phyloP scores from a whole-genome alignment of 2,888 invertebrate genomes.

The Caenorhabditis sp. region DNA sequence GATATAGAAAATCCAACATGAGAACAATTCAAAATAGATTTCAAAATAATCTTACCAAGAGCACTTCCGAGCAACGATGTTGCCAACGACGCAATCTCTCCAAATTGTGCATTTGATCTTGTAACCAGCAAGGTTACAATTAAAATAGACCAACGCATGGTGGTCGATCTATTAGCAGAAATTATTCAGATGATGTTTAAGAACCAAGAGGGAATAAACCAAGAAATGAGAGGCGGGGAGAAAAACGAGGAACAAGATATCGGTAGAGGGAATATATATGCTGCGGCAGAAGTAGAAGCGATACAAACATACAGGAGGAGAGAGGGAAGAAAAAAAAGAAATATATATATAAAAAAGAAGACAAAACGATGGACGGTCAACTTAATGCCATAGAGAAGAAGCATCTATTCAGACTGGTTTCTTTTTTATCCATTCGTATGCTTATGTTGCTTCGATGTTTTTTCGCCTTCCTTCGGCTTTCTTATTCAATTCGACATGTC shows the following conservation, averaged over 20 bases:
- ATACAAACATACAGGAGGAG: not conserved
- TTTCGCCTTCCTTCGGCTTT: not conserved
- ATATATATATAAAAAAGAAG: not conserved
- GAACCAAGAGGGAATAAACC: slow-evolving; percentile 3
- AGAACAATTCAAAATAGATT: not conserved
- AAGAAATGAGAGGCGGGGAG: not conserved
- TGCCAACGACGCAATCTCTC: slow-evolving; percentile 65
- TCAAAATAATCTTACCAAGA: slow-evolving; percentile 21
- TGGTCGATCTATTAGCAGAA: slow-evolving; percentile 2
- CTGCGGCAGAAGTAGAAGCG: not conserved
- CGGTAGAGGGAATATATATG: slow-evolving; percentile 19
- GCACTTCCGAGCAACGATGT: slow-evolving; percentile 51
- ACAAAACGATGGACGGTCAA: slow-evolving; percentile 19
- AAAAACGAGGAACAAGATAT: slow-evolving; percentile 33
- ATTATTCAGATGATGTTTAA: not conserved
- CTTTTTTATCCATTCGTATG: not conserved
- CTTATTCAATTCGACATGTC: too few species aligned
- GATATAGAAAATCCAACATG: not conserved
- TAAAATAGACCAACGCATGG: slow-evolving; percentile 16
- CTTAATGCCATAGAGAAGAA: slow-evolving; percentile 37
- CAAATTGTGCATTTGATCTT: slow-evolving; percentile 53
- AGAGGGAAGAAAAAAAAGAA: not conserved
- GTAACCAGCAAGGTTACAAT: not conserved
- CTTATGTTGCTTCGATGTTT: not conserved
- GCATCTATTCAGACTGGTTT: slow-evolving; percentile 36